Evolutionary conservation across 2,888 invertebrate genomes (phyloP).

Genomic region (Chalcis sispes): DNA sequence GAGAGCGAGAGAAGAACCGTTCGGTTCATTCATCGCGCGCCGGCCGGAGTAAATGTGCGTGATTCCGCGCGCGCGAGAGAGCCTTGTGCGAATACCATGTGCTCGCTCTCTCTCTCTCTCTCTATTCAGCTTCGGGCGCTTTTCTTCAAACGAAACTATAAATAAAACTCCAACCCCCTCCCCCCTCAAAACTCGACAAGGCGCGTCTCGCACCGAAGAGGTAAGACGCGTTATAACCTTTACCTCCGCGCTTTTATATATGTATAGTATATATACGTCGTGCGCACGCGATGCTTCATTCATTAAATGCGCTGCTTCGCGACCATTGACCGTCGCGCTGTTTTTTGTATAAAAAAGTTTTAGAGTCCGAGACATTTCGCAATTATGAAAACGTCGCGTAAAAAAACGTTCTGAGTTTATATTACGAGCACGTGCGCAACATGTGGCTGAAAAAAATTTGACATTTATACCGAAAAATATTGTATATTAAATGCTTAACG

Average conservation of each 20-base stretch:
- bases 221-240: constrained; percentile 9
- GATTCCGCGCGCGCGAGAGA: constrained; percentile 60
- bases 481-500: too few species aligned
- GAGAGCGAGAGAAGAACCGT: background rate
- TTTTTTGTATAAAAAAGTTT: background rate
- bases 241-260: background rate
- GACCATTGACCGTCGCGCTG: background rate
- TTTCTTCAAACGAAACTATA: constrained; percentile 64
- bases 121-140: constrained; percentile 11
- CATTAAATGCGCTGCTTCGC: background rate
- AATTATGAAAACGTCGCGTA: background rate
- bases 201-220: too few species aligned
- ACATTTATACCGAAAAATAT: too few species aligned
- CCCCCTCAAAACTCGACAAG: too few species aligned
- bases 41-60: constrained; percentile 61
- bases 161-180: constrained; percentile 63
- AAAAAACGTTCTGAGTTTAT: background rate
- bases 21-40: constrained; percentile 25
- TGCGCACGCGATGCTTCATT: background rate
- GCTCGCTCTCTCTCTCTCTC: constrained; percentile 43
- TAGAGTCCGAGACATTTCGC: background rate
- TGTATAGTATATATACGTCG: background rate
- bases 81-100: constrained; percentile 62
- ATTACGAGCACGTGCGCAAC: constrained; percentile 2
- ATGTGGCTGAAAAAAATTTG: background rate